phyloP scores from a whole-genome alignment of 2,113 vertebrate species.

The Paramormyrops kingsleyae region DNA sequence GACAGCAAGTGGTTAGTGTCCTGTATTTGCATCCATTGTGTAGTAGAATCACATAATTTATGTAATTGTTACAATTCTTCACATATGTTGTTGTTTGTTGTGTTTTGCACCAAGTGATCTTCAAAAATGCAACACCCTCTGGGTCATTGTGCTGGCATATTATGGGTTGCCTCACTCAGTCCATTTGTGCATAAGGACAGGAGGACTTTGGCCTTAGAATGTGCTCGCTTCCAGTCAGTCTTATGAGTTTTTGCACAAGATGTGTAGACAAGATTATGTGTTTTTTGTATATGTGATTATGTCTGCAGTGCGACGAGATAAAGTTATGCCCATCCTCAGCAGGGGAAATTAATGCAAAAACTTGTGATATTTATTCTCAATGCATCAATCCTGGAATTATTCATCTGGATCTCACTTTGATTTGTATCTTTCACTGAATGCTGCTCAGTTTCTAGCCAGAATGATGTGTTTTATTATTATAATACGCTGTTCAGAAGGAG shows the following conservation, averaged over 20 bases:
- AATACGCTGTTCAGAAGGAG: background rate
- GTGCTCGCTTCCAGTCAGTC: background rate
- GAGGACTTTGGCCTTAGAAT: background rate
- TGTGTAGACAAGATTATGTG: slow-evolving; percentile 21
- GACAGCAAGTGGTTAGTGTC: background rate
- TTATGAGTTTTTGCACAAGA: background rate
- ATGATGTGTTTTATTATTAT: background rate
- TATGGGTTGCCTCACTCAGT: background rate
- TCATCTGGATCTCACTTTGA: slow-evolving; percentile 29
- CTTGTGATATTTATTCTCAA: slow-evolving; percentile 32
- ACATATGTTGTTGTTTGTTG: background rate
- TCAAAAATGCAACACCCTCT: background rate
- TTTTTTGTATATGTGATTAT: background rate
- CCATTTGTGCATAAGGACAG: background rate
- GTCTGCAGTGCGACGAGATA: background rate
- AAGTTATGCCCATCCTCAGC: background rate
- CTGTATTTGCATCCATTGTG: background rate
- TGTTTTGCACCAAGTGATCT: background rate
- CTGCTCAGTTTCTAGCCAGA: background rate
- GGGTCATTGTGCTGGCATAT: background rate
- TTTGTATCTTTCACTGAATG: slow-evolving; percentile 15
- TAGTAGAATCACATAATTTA: background rate
- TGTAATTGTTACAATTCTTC: background rate
- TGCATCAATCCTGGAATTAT: slow-evolving; percentile 33
- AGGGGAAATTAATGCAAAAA: slow-evolving; percentile 27